phyloP scores from a whole-genome alignment of 2,113 vertebrate genomes.

The Chiloscyllium plagiosum region DNA sequence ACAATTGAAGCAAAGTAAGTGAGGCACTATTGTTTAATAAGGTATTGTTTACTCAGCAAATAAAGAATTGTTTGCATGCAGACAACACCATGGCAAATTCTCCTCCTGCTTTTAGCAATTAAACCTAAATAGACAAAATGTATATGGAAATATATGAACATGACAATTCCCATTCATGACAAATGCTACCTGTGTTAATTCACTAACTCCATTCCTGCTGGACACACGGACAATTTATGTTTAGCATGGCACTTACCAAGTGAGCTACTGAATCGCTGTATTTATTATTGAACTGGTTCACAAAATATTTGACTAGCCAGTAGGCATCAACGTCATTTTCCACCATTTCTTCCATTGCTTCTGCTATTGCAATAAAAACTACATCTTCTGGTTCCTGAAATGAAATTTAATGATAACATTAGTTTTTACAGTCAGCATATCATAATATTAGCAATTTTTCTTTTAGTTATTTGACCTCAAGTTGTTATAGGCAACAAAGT shows the following conservation, averaged over 20 bases:
- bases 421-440: not conserved
- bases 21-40: not conserved
- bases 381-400: constrained; percentile 75
- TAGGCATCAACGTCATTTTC: constrained; percentile 85
- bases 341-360: constrained; percentile 86
- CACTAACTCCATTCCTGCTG: not conserved
- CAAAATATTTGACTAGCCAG: constrained; percentile 83
- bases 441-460: not conserved
- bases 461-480: not conserved
- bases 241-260: constrained; percentile 59
- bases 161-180: not conserved
- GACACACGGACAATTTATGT: not conserved
- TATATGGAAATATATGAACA: not conserved
- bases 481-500: not conserved
- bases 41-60: not conserved
- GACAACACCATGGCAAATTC: not conserved
- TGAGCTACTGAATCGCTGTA: constrained; percentile 84
- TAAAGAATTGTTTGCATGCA: not conserved
- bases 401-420: not conserved
- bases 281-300: constrained; percentile 80
- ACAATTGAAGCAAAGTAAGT: not conserved
- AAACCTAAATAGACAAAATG: not conserved
- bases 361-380: constrained; percentile 79
- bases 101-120: not conserved
- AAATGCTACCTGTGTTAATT: not conserved